A percentile compares a stretch with the other conserved stretches of the same genome.
Conservation (phyloP, 2,113 vertebrate species). For the Zosterops japonicus region DNA sequence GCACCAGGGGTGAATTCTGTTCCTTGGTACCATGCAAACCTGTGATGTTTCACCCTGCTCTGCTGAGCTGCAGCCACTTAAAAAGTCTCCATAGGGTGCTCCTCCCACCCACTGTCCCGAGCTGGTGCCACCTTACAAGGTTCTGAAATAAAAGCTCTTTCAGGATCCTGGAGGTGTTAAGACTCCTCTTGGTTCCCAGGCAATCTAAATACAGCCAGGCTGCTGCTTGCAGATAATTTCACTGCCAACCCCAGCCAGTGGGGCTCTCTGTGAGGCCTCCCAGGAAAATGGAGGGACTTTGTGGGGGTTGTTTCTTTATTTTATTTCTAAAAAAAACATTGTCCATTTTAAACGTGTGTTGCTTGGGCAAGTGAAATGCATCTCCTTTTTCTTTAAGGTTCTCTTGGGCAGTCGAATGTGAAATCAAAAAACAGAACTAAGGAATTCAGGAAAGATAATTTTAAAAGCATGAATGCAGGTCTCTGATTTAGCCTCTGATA, state of each 20-base stretch:
- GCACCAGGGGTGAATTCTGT: fast-evolving
- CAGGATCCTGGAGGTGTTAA: background rate
- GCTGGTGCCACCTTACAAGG: background rate
- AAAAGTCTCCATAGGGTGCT: background rate
- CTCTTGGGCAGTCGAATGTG: background rate
- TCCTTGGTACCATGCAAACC: fast-evolving
- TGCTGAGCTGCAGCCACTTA: background rate
- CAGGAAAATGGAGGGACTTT: background rate
- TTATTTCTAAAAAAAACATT: background rate
- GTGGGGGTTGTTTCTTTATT: background rate
- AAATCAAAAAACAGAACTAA: background rate
- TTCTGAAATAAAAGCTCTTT: background rate
- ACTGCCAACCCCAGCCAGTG: background rate
- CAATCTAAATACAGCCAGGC: background rate
- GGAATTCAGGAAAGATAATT: background rate
- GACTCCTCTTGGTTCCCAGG: background rate
- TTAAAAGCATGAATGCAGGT: background rate
- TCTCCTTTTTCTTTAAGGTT: background rate
- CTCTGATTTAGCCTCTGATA: background rate
- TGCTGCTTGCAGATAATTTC: background rate
- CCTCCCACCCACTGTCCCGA: background rate
- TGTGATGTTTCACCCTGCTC: background rate
- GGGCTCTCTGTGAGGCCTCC: background rate
- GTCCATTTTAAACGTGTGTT: fast-evolving
- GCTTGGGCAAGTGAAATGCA: background rate